A percentile compares a stretch with the other conserved stretches of the same genome.
These are phyloP conservation scores for Corynorhinus townsendii DNA, from an alignment of 2,113 vertebrate genomes.

Conservation along the genomic window DNA sequence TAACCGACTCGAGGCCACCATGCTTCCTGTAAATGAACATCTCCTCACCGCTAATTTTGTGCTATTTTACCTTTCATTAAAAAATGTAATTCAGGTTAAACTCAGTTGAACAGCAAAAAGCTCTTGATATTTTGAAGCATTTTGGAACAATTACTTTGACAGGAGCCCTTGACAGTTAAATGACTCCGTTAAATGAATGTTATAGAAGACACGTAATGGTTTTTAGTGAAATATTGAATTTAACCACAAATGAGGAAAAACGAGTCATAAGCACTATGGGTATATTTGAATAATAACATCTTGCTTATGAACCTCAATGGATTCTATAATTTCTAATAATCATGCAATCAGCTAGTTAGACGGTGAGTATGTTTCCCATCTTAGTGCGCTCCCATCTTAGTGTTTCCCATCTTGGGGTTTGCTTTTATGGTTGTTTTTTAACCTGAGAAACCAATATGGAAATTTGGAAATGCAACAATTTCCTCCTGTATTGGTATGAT, in stretches of 20 bases:
- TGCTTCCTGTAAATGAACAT: conserved; percentile 52
- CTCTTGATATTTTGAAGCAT: conserved; percentile 73
- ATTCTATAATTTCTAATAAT: conserved; percentile 64
- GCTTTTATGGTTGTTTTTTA: conserved; percentile 23
- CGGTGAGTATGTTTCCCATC: neutral
- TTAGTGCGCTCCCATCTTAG: neutral
- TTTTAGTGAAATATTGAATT: conserved; percentile 78
- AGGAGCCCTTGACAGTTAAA: conserved; percentile 74
- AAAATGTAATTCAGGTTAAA: conserved; percentile 73
- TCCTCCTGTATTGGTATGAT: neutral
- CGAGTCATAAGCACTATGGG: conserved; percentile 47
- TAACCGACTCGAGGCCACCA: conserved; percentile 36
- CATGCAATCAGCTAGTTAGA: conserved; percentile 42
- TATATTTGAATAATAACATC: conserved; percentile 65
- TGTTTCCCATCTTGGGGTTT: neutral
- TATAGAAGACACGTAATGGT: conserved; percentile 73
- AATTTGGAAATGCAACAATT: neutral
- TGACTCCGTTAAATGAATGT: conserved; percentile 74
- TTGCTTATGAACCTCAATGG: conserved; percentile 65
- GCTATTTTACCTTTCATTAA: conserved; percentile 70
- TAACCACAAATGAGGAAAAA: conserved; percentile 72
- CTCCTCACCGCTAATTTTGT: conserved; percentile 64
- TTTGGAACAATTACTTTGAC: conserved; percentile 77
- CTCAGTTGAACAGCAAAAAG: conserved; percentile 67
- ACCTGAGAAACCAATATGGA: neutral